Percentiles rank a stretch among this genome's conserved stretches.
Conservation (phyloP, 2,113 vertebrate genomes). For the Istiophorus platypterus region DNA sequence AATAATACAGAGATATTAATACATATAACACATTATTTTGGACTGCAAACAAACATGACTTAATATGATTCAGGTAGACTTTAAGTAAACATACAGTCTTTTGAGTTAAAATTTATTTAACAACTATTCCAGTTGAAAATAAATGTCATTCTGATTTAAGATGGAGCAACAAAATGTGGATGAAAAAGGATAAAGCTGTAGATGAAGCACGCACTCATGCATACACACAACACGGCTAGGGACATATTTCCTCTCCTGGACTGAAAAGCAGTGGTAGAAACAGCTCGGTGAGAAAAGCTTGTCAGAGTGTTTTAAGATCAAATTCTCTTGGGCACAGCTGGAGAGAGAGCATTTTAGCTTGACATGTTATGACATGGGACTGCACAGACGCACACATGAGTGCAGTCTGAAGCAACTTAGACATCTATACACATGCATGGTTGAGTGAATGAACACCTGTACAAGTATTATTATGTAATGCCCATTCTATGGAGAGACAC, state of each 20-base stretch:
- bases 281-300: constrained; percentile 51
- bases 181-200: neutral
- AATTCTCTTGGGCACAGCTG: constrained; percentile 36
- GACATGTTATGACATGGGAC: constrained; percentile 32
- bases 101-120: neutral
- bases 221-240: neutral
- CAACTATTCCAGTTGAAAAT: neutral
- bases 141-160: too few species aligned
- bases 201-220: neutral
- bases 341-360: constrained; percentile 29
- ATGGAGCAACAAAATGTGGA: neutral
- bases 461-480: neutral
- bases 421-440: neutral
- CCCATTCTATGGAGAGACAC: neutral
- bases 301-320: constrained; percentile 54
- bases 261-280: constrained; percentile 2
- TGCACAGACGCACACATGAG: neutral
- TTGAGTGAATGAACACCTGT: constrained; percentile 20
- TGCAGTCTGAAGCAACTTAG: neutral
- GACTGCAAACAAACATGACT: neutral
- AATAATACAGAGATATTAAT: too few species aligned
- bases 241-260: neutral
- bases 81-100: neutral
- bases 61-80: neutral
- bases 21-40: too few species aligned